A percentile compares a stretch with the other conserved stretches of the same genome.
Conservation (phyloP, 2,888 invertebrate genomes). For the Tinea pellionella region DNA sequence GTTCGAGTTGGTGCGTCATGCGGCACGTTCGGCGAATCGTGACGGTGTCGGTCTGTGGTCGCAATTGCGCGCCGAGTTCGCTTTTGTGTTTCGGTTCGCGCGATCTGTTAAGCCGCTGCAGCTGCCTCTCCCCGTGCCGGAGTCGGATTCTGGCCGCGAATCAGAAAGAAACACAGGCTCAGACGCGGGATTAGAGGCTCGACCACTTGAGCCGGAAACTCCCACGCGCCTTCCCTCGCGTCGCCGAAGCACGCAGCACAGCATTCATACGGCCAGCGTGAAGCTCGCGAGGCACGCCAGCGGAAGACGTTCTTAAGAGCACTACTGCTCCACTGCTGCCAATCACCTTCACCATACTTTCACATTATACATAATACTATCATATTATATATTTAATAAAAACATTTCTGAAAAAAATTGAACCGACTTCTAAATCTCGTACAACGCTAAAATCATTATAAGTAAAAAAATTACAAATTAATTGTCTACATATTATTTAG, state of each 20-base stretch:
- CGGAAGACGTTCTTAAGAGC: background rate
- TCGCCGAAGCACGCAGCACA: slow-evolving; percentile 29
- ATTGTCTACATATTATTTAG: too few relatives aligned
- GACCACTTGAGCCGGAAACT: background rate
- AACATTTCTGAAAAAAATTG: too few relatives aligned
- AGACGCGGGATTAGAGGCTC: background rate
- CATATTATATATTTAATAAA: too few relatives aligned
- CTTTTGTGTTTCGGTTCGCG: slow-evolving; percentile 53
- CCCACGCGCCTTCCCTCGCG: slow-evolving; percentile 16
- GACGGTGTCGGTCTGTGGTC: slow-evolving; percentile 5
- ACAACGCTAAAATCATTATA: too few relatives aligned
- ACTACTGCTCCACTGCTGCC: too few relatives aligned
- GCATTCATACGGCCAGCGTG: slow-evolving; percentile 50
- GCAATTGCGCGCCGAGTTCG: slow-evolving; percentile 42
- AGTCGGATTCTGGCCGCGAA: background rate
- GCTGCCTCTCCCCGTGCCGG: slow-evolving; percentile 25
- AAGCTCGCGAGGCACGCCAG: slow-evolving; percentile 41
- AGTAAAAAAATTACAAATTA: too few relatives aligned
- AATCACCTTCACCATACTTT: too few relatives aligned
- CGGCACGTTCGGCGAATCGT: slow-evolving; percentile 31
- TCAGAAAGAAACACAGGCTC: background rate
- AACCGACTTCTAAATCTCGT: too few relatives aligned
- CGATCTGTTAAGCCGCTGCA: slow-evolving; percentile 45
- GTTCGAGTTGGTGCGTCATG: slow-evolving; percentile 63
- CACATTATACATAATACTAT: too few relatives aligned